Evolutionary conservation across 2,113 vertebrate genomes (phyloP).

Genomic region (Rafetus swinhoei): DNA sequence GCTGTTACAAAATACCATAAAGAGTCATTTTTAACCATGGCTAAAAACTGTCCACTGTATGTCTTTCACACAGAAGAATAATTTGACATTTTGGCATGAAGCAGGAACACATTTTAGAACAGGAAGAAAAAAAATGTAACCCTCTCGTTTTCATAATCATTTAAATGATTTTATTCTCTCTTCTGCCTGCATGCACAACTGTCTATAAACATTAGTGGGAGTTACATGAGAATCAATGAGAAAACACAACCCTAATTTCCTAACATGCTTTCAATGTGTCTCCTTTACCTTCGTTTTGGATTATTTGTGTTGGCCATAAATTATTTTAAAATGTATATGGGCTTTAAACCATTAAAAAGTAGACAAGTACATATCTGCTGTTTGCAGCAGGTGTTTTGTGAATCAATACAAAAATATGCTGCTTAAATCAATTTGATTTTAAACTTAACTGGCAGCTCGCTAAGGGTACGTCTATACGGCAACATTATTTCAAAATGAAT

Average conservation of each 20-base stretch:
- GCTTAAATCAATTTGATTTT: background rate
- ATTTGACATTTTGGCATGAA: slow-evolving; percentile 3
- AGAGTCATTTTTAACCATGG: background rate
- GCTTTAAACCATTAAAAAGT: background rate
- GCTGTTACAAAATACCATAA: background rate
- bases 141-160: slow-evolving; percentile 7
- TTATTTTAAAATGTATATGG: background rate
- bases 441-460: background rate
- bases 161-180: background rate
- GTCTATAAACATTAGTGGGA: background rate
- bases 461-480: too few species aligned
- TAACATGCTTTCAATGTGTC: background rate
- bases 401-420: background rate
- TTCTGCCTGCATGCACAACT: slow-evolving; percentile 9
- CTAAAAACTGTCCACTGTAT: background rate
- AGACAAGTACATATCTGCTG: background rate
- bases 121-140: background rate
- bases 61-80: background rate
- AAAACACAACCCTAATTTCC: background rate
- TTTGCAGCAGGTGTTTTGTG: background rate
- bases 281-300: background rate
- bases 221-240: fast-evolving
- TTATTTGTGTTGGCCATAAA: background rate
- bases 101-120: background rate
- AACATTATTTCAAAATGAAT: too few species aligned